phyloP scores from a whole-genome alignment of 1,140 invertebrate species.

The Trachymyrmex septentrionalis region DNA sequence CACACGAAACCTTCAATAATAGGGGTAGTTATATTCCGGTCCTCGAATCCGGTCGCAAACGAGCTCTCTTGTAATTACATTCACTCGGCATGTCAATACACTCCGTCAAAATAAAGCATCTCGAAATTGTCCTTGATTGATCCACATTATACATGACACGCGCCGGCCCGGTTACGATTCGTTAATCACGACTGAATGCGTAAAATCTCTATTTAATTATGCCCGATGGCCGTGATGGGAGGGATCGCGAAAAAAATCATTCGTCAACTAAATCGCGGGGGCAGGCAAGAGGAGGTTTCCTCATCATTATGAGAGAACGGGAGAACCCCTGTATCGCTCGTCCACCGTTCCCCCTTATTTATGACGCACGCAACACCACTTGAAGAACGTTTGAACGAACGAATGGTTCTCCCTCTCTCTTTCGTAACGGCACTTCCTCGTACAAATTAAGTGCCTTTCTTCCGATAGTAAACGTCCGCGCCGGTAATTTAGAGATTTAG shows the following conservation, averaged over 20 bases:
- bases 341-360: constrained; percentile 70
- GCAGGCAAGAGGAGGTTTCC: not conserved
- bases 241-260: constrained; percentile 54
- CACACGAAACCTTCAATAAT: not conserved
- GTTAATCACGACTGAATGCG: constrained; percentile 17
- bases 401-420: constrained; percentile 68
- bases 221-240: constrained; percentile 14
- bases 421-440: constrained; percentile 69
- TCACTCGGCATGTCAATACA: constrained; percentile 24
- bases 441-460: constrained; percentile 78
- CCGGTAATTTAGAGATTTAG: constrained; percentile 77
- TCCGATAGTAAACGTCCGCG: constrained; percentile 75
- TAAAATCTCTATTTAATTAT: constrained; percentile 59
- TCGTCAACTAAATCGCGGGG: constrained; percentile 46
- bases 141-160: constrained; percentile 10
- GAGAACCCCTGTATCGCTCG: constrained; percentile 45
- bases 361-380: constrained; percentile 73
- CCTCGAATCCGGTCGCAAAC: not conserved
- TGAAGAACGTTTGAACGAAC: constrained; percentile 72
- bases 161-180: constrained; percentile 29
- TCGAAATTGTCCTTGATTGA: constrained; percentile 44
- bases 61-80: constrained; percentile 27
- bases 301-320: constrained; percentile 46
- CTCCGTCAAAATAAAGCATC: constrained; percentile 29
- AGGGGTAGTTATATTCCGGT: not conserved